A percentile compares a stretch with the other conserved stretches of the same genome.
Evolutionary conservation across 2,797 vertebrate genomes (phyloP).

Genomic region (Eptatretus atami): DNA sequence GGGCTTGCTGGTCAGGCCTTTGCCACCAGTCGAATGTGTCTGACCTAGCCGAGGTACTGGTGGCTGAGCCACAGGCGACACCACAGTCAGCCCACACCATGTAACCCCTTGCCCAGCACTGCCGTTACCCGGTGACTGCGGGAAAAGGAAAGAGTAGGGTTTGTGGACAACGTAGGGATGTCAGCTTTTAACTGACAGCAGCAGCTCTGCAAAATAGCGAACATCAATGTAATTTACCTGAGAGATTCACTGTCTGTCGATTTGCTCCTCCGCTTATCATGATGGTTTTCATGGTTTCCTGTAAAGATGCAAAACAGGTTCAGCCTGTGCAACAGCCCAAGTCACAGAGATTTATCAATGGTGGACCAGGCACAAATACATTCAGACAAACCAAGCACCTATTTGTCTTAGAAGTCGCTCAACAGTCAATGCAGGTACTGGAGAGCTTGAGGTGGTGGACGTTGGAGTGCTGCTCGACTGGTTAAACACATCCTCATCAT

Average conservation of each 20-base stretch:
- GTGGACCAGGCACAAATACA: neutral
- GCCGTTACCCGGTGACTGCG: conserved; percentile 4
- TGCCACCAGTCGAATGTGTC: neutral
- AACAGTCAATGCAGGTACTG: conserved; percentile 59
- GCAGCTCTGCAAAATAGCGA: too few relatives aligned
- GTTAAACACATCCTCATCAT: conserved; percentile 67
- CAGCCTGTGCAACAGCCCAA: neutral
- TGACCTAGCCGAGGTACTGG: neutral
- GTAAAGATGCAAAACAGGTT: neutral
- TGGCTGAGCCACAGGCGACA: neutral
- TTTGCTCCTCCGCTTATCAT: conserved; percentile 57
- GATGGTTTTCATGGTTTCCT: conserved; percentile 40
- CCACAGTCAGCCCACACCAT: neutral
- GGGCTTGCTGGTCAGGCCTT: neutral
- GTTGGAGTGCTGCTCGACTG: conserved; percentile 76
- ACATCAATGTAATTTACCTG: conserved; percentile 22
- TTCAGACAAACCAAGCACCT: neutral
- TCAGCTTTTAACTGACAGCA: too few relatives aligned
- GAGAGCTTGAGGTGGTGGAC: conserved; percentile 69
- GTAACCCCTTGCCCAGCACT: neutral
- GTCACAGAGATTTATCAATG: neutral
- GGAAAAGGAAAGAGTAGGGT: neutral
- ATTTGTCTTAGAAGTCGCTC: conserved; percentile 12
- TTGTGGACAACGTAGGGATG: too few relatives aligned
- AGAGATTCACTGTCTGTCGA: conserved; percentile 65